A percentile compares a stretch with the other conserved stretches of the same genome.
These are phyloP conservation scores for Harpalus rubripes DNA, from an alignment of 2,888 invertebrate species.

Conservation along the genomic window DNA sequence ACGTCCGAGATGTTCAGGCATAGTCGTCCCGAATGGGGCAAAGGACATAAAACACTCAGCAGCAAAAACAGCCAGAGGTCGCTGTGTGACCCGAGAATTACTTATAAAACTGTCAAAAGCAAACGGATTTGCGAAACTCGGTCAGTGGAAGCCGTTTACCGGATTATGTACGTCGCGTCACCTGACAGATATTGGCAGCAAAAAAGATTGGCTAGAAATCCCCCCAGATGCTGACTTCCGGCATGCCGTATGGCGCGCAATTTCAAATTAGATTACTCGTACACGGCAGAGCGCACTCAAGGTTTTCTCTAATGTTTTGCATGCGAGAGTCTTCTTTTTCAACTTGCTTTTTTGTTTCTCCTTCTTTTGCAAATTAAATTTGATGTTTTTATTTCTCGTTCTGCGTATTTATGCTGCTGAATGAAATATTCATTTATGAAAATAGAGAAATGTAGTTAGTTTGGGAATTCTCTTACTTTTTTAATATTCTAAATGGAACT, in stretches of 20 bases:
- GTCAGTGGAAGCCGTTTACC: constrained; percentile 66
- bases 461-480: background rate
- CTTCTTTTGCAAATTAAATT: constrained; percentile 52
- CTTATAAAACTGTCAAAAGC: constrained; percentile 67
- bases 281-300: background rate
- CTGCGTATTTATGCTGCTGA: constrained; percentile 24
- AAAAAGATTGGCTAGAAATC: constrained; percentile 55
- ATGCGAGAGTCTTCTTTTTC: constrained; percentile 12
- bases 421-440: constrained; percentile 22
- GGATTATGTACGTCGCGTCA: constrained; percentile 60
- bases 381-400: constrained; percentile 37
- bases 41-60: constrained; percentile 44
- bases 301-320: constrained; percentile 36
- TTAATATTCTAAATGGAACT: constrained; percentile 7
- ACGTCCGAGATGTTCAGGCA: constrained; percentile 20
- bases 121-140: constrained; percentile 64
- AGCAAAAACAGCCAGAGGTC: constrained; percentile 45
- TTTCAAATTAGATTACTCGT: constrained; percentile 48
- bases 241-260: constrained; percentile 26
- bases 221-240: constrained; percentile 32
- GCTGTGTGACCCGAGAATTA: constrained; percentile 43
- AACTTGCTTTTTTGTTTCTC: constrained; percentile 22
- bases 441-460: constrained; percentile 14
- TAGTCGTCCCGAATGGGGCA: constrained; percentile 3
- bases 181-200: constrained; percentile 66